Evolutionary conservation across 1,140 invertebrate species (phyloP), one percentile per base, ranked within the genome.

Genomic region (Aricia agestis): DNA sequence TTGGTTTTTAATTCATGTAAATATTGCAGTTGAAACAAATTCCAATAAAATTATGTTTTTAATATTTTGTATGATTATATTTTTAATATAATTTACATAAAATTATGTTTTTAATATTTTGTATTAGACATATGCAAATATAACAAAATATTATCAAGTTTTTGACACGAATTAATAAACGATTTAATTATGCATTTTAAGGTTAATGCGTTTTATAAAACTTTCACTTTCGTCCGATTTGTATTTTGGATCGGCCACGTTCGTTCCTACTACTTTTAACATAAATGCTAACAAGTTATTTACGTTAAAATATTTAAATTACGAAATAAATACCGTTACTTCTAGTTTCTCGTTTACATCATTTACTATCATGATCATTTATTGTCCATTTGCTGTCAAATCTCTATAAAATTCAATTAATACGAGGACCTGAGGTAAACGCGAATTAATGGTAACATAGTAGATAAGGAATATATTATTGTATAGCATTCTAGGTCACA

Each of bases 221-320:
- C 59, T 63, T 63, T 63, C 59, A 63, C 59, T 63, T 63, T 63
- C 19, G 18, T 11, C 59, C 25, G 59, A 19, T 63, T 63, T 63
- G 18, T 63, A 10, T 63, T 52, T 63, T 63, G 59, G 59, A 10
- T 63, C 10, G 4, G n/a, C 59, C 18, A 17, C 17, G 17, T 63
- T 19, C 18, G 19, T 63, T 63, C 59, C 18, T 63, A 63, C 18
- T 17, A 31, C 59, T 18, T 63, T 63, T 63, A 63, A 63, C 59
- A 63, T 63, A 63, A 19, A 19, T 63, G 59, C 18, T 19, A 10
- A 63, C 11, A 63, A 63, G 17, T 25, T 19, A 10, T 52, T 52
- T 19, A 59, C 58, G 1, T 19, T 13, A 63, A 9, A 25, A 63
- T 63, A 19, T 63, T 63, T 25, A 59, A 63, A 25, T 63, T 13